Evolutionary conservation across 2,113 vertebrate species (phyloP).

Genomic region (Anthoscopus minutus): DNA sequence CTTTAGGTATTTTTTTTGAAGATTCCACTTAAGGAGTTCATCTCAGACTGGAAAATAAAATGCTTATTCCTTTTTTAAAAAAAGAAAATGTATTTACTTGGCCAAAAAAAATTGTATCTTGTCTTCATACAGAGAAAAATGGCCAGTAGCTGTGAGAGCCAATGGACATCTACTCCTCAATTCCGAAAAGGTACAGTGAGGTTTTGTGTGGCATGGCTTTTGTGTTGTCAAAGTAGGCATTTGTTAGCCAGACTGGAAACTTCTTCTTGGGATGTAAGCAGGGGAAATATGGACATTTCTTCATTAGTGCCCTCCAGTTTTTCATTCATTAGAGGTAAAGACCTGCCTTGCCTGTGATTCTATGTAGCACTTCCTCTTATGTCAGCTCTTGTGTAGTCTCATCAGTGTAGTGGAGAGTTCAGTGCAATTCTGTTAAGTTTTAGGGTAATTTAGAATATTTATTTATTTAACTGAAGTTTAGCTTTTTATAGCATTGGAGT

Average conservation of each 20-base stretch:
- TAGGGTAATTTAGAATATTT: neutral
- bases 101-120: neutral
- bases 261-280: neutral
- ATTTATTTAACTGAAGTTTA: neutral
- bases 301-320: neutral
- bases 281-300: neutral
- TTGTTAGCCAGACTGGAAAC: neutral
- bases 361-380: neutral
- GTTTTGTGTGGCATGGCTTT: neutral
- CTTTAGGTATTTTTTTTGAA: neutral
- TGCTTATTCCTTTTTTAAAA: neutral
- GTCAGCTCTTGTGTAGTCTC: neutral
- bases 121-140: conserved; percentile 80
- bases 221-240: neutral
- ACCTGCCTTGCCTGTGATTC: neutral
- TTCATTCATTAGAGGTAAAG: neutral
- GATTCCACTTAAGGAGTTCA: neutral
- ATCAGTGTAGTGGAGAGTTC: neutral
- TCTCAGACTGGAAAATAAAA: neutral
- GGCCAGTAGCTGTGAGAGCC: conserved; percentile 90
- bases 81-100: neutral
- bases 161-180: conserved; percentile 98
- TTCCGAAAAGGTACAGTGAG: conserved; percentile 88
- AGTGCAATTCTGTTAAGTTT: neutral
- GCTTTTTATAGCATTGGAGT: neutral